Conservation (phyloP, 1,140 invertebrate genomes). For the Arctopsyche grandis region DNA sequence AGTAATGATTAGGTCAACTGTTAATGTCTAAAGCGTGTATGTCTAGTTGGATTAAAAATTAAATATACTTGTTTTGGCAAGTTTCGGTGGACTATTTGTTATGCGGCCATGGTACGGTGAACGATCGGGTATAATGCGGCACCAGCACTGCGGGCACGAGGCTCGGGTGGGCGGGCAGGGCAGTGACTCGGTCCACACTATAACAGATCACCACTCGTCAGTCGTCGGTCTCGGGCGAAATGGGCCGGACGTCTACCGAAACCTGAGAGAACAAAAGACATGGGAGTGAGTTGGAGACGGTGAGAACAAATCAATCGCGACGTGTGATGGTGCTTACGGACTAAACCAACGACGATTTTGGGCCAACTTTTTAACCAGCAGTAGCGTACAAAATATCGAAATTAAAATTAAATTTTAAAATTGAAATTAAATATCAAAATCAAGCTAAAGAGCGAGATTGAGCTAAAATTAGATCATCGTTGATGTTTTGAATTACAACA, state of each 20-base stretch:
- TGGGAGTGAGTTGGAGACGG: no score
- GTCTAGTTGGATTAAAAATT: neutral
- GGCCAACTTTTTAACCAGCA: no score
- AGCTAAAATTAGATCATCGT: no score
- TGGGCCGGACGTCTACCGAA: conserved; percentile 15
- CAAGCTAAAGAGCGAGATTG: no score
- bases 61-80: conserved; percentile 3
- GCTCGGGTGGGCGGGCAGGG: neutral
- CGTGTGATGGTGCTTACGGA: no score
- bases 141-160: neutral
- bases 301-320: no score
- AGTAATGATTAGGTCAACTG: neutral
- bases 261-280: neutral
- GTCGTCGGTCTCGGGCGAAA: neutral
- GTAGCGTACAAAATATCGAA: no score
- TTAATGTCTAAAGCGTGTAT: neutral
- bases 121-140: neutral
- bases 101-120: neutral
- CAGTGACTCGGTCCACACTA: neutral
- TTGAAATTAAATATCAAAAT: no score
- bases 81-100: conserved; percentile 25
- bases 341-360: no score
- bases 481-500: no score
- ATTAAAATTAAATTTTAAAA: no score
- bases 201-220: neutral